Base-by-base conservation (phyloP, 2,113 vertebrate species). In the Aix galericulata region DNA sequence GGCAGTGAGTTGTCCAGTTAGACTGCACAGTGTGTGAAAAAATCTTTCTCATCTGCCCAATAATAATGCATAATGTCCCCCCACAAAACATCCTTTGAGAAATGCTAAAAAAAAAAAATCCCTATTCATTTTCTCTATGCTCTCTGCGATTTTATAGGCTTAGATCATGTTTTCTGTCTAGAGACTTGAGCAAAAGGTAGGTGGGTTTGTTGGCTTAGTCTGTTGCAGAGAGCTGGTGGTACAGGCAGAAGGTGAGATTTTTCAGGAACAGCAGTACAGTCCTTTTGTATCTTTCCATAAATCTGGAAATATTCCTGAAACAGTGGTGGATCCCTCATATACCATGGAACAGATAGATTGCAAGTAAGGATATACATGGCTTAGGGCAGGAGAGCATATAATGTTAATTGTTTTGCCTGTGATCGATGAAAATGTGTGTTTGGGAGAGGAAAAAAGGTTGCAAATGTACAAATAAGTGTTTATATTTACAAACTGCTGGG, bases 181-280 rank as follows among this genome's bases (percentile, higher is more conserved):
- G n/a, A 25, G 13, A 85, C 76, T 40, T 75, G 46, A 84, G 78
- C 38, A 55, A 36, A 87, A 95, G 44, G 11, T 95, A 93, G 80
- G 69, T 84, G 64, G 38, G 64, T 90, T 84, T 91, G 40, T 64
- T 90, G 72, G 80, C 76, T 77, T 89, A 82, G 56, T 78, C 93
- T 75, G 55, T 71, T 94, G 95, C 94, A 95, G 86, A 96, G 94
- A 86, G 71, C 76, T n/a, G 84, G 34, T 38, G 83, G 91, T 78
- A 94, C 73, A 93, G 93, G 92, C 62, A 97, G 90, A 74, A 97
- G 76, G 8, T 94, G 64, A 3, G 96, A 92, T 63, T 97, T 98
- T 82, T 88, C 82, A 73, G 97, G 97, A 82, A 82, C 63, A 67
- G 75, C 82, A 80, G 95, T 95, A 59, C 97, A 82, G 36, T 97